A percentile compares a stretch with the other conserved stretches of the same genome.
Evolutionary conservation across 2,888 invertebrate species (phyloP).

Genomic region (Meghimatium bilineatum): DNA sequence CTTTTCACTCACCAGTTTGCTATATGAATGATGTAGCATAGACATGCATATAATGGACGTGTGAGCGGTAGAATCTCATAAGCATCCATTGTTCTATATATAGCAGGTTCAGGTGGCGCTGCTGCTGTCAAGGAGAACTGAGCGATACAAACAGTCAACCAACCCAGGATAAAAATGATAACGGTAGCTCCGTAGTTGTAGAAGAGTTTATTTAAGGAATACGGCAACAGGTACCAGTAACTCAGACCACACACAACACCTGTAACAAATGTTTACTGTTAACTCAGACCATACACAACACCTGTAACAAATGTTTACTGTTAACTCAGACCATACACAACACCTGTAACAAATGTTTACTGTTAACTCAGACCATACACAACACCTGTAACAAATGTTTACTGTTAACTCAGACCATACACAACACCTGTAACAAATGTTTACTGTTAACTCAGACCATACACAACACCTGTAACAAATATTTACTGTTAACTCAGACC

Average conservation of each 20-base stretch:
- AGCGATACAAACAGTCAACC: constrained; percentile 71
- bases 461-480: too few species aligned
- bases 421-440: too few species aligned
- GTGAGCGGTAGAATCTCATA: constrained; percentile 69
- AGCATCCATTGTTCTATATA: constrained; percentile 70
- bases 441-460: too few species aligned
- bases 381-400: too few species aligned
- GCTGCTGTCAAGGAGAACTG: constrained; percentile 72
- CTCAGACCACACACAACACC: constrained; percentile 65
- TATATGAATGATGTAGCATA: constrained; percentile 67
- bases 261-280: background rate
- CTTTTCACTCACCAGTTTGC: constrained; percentile 65
- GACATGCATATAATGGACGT: constrained; percentile 71
- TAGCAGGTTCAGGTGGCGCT: constrained; percentile 74
- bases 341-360: too few species aligned
- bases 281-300: too few species aligned
- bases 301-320: too few species aligned
- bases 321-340: too few species aligned
- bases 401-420: too few species aligned
- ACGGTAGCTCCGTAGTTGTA: constrained; percentile 67
- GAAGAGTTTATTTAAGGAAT: constrained; percentile 67
- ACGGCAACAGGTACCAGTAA: constrained; percentile 70
- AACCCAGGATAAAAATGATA: constrained; percentile 69
- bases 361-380: too few species aligned
- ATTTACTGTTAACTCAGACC: too few species aligned